phyloP scores from a whole-genome alignment of 2,888 invertebrate species.

The Volucella inanis region DNA sequence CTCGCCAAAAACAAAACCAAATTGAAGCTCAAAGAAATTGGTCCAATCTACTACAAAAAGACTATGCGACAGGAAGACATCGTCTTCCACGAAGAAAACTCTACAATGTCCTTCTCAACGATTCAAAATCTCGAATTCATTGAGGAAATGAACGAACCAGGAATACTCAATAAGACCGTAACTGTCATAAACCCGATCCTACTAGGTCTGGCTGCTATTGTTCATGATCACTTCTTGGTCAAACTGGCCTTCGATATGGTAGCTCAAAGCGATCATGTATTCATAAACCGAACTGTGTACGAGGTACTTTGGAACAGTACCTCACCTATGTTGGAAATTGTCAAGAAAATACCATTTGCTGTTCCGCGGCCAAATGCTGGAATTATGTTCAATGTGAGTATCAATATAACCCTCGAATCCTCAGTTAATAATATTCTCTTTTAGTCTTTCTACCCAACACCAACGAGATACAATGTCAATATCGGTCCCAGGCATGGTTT shows the following conservation, averaged over 20 bases:
- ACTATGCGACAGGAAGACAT: constrained; percentile 62
- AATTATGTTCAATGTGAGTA: constrained; percentile 85
- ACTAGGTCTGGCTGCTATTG: constrained; percentile 59
- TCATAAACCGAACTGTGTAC: constrained; percentile 85
- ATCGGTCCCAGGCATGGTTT: constrained; percentile 69
- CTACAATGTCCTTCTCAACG: constrained; percentile 83
- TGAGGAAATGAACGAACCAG: constrained; percentile 85
- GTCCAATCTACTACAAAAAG: constrained; percentile 84
- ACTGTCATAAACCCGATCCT: constrained; percentile 77
- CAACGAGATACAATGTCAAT: constrained; percentile 67
- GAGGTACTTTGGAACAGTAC: constrained; percentile 87
- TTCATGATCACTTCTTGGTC: constrained; percentile 51
- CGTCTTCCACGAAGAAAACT: constrained; percentile 72
- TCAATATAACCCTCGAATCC: too few species aligned
- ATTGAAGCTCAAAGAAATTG: constrained; percentile 87
- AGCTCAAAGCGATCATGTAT: constrained; percentile 75
- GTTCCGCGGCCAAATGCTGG: constrained; percentile 85
- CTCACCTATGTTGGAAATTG: constrained; percentile 85
- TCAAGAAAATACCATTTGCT: constrained; percentile 84
- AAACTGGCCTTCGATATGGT: constrained; percentile 58
- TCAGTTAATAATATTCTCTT: neutral
- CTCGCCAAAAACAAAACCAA: constrained; percentile 86
- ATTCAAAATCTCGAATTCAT: constrained; percentile 80
- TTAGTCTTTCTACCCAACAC: constrained; percentile 60
- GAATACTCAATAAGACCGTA: constrained; percentile 85